Evolutionary conservation across 2,797 vertebrate genomes (phyloP), one percentile per base, ranked within the genome.

Genomic region (Galago senegalensis): DNA sequence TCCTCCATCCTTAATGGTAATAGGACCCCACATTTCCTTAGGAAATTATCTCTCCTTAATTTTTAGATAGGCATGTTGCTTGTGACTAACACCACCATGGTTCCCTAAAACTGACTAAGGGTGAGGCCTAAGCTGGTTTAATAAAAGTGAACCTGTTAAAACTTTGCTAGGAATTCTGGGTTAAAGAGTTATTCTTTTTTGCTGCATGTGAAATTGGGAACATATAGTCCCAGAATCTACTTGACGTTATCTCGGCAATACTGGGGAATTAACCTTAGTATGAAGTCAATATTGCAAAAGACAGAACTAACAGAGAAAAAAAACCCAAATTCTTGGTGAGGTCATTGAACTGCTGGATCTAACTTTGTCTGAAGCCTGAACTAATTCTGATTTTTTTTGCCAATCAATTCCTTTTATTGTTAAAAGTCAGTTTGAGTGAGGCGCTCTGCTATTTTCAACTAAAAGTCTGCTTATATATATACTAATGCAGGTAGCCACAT

Each of bases 311-410:
- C 40, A 79, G 17, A 70, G 46, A 60, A n/a, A 91, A 84, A 77
- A 29, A 82, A 87, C 43, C 9, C 29, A 69, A 29, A 75, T 90
- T 29, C 12, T 80, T 75, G 29, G n/a, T 13, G 60, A 80, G 46
- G 60, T 46, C n/a, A 40, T 13, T 94, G 82, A 79, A n/a, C 1
- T 82, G 49, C 34, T 87, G 31, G 56, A 27, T 83, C 77, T 46
- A 87, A 53, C 72, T 94, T 94, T 89, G 46, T 23, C 89, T 61
- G 58, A 93, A 88, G 37, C 31, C 53, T 10, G 73, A 60, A 34
- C 53, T 37, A 23, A 46, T 88, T 94, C 46, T 34, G 46, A n/a
- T 18, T 88, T 85, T 89, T 27, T 29, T 80, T 58, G 16, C 10
- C 23, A 46, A 75, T 76, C 87, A 21, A 65, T 76, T 87, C 2